Evolutionary conservation across 2,113 vertebrate species (phyloP).

Genomic region (Pedionomus torquatus): DNA sequence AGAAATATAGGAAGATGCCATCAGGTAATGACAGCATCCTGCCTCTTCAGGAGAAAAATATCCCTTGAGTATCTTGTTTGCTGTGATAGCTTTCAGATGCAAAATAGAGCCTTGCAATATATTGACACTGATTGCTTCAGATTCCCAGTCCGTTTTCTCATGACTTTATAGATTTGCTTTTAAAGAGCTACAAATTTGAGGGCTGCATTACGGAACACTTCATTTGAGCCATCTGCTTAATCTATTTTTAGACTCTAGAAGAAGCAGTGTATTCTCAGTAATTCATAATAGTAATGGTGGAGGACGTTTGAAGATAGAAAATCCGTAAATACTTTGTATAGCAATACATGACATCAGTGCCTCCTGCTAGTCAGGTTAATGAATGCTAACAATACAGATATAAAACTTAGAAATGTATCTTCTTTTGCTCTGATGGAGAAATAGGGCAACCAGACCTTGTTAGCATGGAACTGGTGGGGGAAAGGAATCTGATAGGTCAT

Average conservation of each 20-base stretch:
- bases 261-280: neutral
- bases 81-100: neutral
- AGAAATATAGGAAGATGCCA: neutral
- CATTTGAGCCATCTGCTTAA: neutral
- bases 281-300: neutral
- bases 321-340: neutral
- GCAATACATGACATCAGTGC: neutral
- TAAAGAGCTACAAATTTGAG: neutral
- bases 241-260: neutral
- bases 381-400: neutral
- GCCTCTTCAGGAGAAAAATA: neutral
- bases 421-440: neutral
- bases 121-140: neutral
- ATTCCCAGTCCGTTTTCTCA: neutral
- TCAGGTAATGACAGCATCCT: rapidly evolving
- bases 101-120: neutral
- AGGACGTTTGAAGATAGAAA: neutral
- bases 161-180: neutral
- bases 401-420: neutral
- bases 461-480: neutral
- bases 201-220: neutral
- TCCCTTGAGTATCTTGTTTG: neutral
- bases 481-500: neutral
- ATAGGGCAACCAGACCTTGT: neutral
- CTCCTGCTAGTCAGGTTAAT: neutral